A percentile compares a stretch with the other conserved stretches of the same genome.
phyloP scores from a whole-genome alignment of 2,797 vertebrate species.

The Sebastiscus albofasciatus region DNA sequence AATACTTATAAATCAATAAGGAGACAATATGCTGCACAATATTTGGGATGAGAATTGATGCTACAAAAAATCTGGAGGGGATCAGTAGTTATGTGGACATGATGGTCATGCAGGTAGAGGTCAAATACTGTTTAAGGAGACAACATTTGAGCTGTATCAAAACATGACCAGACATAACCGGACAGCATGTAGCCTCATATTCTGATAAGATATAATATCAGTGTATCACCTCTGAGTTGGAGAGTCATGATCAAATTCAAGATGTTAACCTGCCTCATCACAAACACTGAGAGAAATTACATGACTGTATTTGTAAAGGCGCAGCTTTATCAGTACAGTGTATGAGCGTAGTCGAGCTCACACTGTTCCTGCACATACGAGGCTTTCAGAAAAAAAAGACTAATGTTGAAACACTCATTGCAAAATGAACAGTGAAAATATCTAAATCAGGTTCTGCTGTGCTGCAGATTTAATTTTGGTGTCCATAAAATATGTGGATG shows the following conservation, averaged over 20 bases:
- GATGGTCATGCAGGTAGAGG: not conserved
- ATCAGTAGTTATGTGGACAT: not conserved
- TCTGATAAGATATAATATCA: not conserved
- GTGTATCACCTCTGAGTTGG: not conserved
- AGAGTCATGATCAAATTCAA: slow-evolving; percentile 1
- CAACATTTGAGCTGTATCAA: not conserved
- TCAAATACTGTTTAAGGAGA: not conserved
- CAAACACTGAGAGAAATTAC: slow-evolving; percentile 11
- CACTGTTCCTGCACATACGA: slow-evolving; percentile 1
- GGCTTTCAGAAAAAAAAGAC: not conserved
- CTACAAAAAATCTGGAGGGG: not conserved
- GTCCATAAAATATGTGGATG: slow-evolving; percentile 1
- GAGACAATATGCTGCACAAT: not conserved
- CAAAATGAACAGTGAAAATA: not conserved
- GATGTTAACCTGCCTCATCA: slow-evolving; percentile 13
- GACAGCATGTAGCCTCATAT: not conserved
- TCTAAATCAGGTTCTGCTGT: not conserved
- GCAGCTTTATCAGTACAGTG: slow-evolving; percentile 11
- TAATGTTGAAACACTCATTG: not conserved
- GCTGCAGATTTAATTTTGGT: not conserved
- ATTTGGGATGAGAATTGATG: not conserved
- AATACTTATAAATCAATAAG: not conserved
- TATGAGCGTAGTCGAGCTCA: slow-evolving; percentile 5
- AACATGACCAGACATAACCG: not conserved
- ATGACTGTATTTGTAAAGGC: slow-evolving; percentile 6